phyloP scores from a whole-genome alignment of 2,797 vertebrate genomes.

The Gobio occitaniae region DNA sequence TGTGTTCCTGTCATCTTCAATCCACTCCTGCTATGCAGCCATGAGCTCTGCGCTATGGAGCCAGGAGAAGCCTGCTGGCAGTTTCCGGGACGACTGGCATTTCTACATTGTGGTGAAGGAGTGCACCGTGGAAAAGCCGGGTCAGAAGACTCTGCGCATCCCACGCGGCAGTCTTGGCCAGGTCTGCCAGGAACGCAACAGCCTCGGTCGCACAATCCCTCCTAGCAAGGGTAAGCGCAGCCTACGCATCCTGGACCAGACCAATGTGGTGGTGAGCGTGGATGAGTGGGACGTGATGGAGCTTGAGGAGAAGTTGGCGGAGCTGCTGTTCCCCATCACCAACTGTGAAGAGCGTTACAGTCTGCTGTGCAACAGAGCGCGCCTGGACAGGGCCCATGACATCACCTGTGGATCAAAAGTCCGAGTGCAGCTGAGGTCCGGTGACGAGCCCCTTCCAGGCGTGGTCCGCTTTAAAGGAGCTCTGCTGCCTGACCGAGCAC shows the following conservation, averaged over 20 bases:
- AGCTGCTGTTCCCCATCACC: constrained; percentile 96
- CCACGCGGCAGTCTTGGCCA: constrained; percentile 95
- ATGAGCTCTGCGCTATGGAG: constrained; percentile 97
- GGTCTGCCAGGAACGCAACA: constrained; percentile 92
- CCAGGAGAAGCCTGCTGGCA: constrained; percentile 92
- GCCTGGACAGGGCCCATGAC: constrained; percentile 88
- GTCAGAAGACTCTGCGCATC: constrained; percentile 91
- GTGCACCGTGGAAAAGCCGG: constrained; percentile 91
- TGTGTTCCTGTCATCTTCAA: constrained; percentile 38
- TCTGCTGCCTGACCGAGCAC: constrained; percentile 89
- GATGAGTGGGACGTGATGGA: constrained; percentile 93
- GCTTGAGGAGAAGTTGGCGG: constrained; percentile 92
- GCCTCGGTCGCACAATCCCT: constrained; percentile 87
- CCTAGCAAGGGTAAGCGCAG: constrained; percentile 94
- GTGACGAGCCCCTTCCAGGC: constrained; percentile 91
- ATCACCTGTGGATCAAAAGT: constrained; percentile 94
- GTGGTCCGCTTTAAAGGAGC: constrained; percentile 96
- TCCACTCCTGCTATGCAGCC: constrained; percentile 74
- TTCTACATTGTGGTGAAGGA: constrained; percentile 97
- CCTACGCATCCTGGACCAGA: constrained; percentile 93
- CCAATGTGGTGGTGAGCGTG: constrained; percentile 89
- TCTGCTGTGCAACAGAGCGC: constrained; percentile 86
- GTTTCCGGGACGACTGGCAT: constrained; percentile 93
- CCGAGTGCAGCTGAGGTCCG: constrained; percentile 91
- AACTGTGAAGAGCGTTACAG: constrained; percentile 95